phyloP scores from a whole-genome alignment of 2,797 vertebrate species.

The Anableps anableps region DNA sequence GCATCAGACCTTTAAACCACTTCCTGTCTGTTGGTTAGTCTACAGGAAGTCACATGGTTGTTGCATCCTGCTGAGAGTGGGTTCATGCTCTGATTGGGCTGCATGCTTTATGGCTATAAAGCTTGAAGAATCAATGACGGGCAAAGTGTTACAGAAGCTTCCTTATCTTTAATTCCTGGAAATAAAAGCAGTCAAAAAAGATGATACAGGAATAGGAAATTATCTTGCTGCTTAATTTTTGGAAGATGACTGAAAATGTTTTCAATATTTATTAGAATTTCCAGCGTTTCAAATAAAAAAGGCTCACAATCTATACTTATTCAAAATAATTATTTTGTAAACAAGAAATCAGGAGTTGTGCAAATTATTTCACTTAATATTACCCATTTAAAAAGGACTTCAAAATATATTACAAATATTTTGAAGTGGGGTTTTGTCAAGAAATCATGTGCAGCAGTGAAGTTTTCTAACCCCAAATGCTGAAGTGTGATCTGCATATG shows the following conservation, averaged over 20 bases:
- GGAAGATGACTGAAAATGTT: background rate
- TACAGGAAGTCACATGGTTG: conserved; percentile 79
- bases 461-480: too few species aligned
- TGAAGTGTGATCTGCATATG: too few species aligned
- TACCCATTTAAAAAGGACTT: background rate
- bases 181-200: conserved; percentile 2
- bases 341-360: background rate
- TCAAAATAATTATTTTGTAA: background rate
- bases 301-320: background rate
- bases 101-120: conserved; percentile 6
- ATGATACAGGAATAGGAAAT: background rate
- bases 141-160: background rate
- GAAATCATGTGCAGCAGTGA: too few species aligned
- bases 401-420: too few species aligned
- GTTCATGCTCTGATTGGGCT: conserved; percentile 53
- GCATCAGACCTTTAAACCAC: conserved; percentile 68
- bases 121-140: conserved; percentile 28
- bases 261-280: background rate
- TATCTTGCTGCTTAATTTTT: background rate
- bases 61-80: conserved; percentile 69
- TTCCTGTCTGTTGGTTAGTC: conserved; percentile 73
- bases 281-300: background rate
- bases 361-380: background rate
- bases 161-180: conserved; percentile 5
- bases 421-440: too few species aligned